Evolutionary conservation across 2,797 vertebrate genomes (phyloP).

Genomic region (Rallus crepitans): DNA sequence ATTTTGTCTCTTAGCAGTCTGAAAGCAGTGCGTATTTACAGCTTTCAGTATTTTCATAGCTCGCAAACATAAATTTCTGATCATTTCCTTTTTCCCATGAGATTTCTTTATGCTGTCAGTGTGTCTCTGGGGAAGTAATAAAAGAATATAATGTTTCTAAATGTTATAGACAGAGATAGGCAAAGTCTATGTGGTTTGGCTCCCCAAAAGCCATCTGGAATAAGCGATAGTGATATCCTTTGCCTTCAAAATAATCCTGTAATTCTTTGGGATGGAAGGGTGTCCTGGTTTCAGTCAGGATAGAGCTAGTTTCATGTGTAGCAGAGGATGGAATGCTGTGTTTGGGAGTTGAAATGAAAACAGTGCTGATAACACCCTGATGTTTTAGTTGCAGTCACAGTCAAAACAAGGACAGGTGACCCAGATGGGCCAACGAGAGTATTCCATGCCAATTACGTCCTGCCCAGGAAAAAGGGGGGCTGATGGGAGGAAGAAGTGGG

Average conservation of each 20-base stretch:
- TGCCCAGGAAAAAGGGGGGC: too few species aligned
- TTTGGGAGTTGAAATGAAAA: too few species aligned
- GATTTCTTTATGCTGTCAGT: background rate
- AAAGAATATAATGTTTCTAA: background rate
- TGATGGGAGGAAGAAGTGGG: too few species aligned
- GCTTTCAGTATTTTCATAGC: background rate
- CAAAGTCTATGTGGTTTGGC: background rate
- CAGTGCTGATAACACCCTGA: too few species aligned
- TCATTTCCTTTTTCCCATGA: background rate
- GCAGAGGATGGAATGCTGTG: too few species aligned
- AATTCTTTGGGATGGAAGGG: background rate
- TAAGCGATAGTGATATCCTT: background rate
- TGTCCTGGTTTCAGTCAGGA: too few species aligned
- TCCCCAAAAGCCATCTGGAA: background rate
- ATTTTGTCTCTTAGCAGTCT: background rate
- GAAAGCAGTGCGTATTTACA: background rate
- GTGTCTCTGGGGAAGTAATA: background rate
- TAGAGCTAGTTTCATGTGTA: too few species aligned
- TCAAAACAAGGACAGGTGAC: too few species aligned
- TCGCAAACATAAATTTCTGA: background rate
- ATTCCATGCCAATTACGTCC: too few species aligned
- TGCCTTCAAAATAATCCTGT: background rate
- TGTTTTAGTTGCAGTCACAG: too few species aligned
- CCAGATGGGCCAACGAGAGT: too few species aligned
- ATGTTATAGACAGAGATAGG: background rate